Conservation (phyloP, 2,113 vertebrate genomes). For the Lampris incognitus region DNA sequence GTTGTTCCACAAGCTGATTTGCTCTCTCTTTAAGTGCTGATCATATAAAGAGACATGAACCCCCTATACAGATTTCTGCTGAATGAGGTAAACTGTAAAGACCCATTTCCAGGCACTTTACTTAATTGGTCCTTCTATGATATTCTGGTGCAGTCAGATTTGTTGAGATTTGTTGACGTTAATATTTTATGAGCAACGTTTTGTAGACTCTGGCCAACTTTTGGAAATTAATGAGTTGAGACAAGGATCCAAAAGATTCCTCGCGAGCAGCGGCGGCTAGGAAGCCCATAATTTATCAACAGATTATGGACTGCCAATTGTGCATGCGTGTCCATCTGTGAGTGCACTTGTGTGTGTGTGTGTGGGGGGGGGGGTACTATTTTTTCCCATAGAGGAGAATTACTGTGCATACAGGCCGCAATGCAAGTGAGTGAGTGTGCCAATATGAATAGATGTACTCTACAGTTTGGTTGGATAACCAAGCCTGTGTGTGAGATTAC, state of each 20-base stretch:
- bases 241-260: constrained; percentile 73
- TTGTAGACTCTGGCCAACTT: constrained; percentile 81
- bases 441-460: neutral
- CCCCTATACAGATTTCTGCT: constrained; percentile 29
- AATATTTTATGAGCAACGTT: constrained; percentile 83
- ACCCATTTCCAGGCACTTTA: constrained; percentile 71
- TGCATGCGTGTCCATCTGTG: constrained; percentile 11
- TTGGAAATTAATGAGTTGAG: constrained; percentile 84
- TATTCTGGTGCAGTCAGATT: constrained; percentile 84
- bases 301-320: constrained; percentile 41
- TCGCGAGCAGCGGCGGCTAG: constrained; percentile 49
- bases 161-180: constrained; percentile 85
- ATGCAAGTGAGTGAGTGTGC: neutral
- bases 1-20: constrained; percentile 64
- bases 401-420: neutral
- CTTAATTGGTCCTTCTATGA: constrained; percentile 87
- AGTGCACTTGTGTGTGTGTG: constrained; percentile 9
- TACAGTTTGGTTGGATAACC: too few relatives aligned
- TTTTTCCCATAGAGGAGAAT: neutral
- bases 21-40: constrained; percentile 38
- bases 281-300: constrained; percentile 37
- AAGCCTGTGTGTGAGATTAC: too few relatives aligned
- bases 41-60: constrained; percentile 56
- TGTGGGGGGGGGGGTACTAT: neutral
- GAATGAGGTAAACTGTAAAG: constrained; percentile 64